phyloP scores from a whole-genome alignment of 2,888 invertebrate species.

The Melangyna quadrimaculata region DNA sequence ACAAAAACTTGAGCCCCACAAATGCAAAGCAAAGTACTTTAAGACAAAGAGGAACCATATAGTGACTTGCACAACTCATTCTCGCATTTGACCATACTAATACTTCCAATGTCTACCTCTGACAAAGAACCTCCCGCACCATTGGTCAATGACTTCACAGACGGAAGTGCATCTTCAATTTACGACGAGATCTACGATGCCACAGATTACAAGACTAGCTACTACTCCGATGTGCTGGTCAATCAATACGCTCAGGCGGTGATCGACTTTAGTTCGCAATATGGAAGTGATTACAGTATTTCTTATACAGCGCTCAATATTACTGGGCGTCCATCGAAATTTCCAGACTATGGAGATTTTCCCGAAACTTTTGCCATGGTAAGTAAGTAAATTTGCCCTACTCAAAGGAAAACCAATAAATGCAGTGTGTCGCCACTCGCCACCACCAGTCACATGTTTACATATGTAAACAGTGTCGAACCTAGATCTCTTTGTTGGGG shows the following conservation, averaged over 20 bases:
- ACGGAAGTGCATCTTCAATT: slow-evolving; percentile 48
- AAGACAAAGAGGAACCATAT: not conserved
- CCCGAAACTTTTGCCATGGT: slow-evolving; percentile 95
- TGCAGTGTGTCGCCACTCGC: not conserved
- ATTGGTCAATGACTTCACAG: slow-evolving; percentile 17
- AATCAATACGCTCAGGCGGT: slow-evolving; percentile 91
- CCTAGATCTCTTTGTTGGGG: not conserved
- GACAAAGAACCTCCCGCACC: slow-evolving; percentile 31
- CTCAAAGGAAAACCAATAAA: slow-evolving; percentile 38
- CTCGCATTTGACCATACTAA: not conserved
- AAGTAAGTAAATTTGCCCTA: slow-evolving; percentile 76
- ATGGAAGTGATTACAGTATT: slow-evolving; percentile 92
- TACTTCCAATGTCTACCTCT: slow-evolving; percentile 45
- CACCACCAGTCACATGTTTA: not conserved
- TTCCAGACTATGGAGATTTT: slow-evolving; percentile 95
- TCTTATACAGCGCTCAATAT: slow-evolving; percentile 94
- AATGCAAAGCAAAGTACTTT: slow-evolving; percentile 28
- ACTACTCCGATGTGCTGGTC: slow-evolving; percentile 76
- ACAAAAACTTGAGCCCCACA: not conserved
- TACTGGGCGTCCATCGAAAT: slow-evolving; percentile 91
- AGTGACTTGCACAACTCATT: not conserved
- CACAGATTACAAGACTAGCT: slow-evolving; percentile 48
- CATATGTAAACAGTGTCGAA: slow-evolving; percentile 12
- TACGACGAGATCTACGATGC: slow-evolving; percentile 57
- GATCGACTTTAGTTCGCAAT: slow-evolving; percentile 93